Evolutionary conservation across 2,797 vertebrate genomes (phyloP).

Genomic region (Sebastes matsubarae): DNA sequence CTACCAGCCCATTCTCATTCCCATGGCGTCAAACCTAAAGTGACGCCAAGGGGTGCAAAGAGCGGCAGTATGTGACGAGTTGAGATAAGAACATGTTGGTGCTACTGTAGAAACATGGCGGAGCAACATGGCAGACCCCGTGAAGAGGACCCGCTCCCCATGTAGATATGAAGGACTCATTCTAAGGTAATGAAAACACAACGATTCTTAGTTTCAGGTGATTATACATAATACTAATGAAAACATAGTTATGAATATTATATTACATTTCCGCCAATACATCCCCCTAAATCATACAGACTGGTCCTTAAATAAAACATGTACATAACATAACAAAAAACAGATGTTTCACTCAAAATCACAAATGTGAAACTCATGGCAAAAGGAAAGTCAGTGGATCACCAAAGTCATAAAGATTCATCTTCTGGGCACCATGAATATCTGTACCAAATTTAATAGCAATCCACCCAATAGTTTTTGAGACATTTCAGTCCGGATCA

Average conservation of each 20-base stretch:
- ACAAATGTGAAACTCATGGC: background rate
- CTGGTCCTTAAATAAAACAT: background rate
- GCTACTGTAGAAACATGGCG: background rate
- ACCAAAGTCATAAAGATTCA: background rate
- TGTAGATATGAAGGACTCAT: background rate
- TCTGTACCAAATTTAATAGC: background rate
- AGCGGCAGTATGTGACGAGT: no score
- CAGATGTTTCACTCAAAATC: background rate
- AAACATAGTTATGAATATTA: background rate
- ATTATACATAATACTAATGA: background rate
- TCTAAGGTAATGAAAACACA: background rate
- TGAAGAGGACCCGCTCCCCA: background rate
- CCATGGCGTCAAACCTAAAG: no score
- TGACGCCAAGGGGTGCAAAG: no score
- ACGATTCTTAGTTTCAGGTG: no score
- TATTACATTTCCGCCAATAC: background rate
- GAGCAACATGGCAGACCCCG: accelerated
- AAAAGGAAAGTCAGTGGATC: background rate
- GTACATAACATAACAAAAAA: background rate
- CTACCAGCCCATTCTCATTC: no score
- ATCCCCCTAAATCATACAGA: background rate
- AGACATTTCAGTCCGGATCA: background rate
- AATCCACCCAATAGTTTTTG: background rate
- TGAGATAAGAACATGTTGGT: background rate
- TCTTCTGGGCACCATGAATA: background rate